Base-by-base conservation (phyloP, 1,140 invertebrate species). In the Aricia agestis region DNA sequence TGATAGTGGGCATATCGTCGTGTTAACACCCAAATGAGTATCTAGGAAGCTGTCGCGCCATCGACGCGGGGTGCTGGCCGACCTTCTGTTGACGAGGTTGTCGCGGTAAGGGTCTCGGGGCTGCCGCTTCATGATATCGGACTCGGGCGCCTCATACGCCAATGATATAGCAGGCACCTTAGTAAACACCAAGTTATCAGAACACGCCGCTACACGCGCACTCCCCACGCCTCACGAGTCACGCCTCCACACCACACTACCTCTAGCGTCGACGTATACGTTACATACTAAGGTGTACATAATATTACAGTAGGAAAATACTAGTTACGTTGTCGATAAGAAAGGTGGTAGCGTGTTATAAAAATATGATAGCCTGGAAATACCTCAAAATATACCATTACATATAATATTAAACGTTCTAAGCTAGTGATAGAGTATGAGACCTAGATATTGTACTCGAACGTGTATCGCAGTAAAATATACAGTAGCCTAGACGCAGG, bases 91-190 rank as follows among this genome's bases (percentile, higher is more conserved):
- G 90, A 98, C 97, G 93, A 98, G 95, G 94, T 98, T 98, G 94
- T 98, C 97, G 92, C 95, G 95, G 93, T 96, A 95, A 87, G 97
- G 97, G 94, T 98, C 96, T 93, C 97, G 95, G 80, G 98, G 97
- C 93, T 96, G 95, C 87, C 97, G 94, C 95, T 98, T 98, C 97
- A 98, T 98, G 93, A 98, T 98, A 95, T 98, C 97, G 87, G 95
- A 96, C 94, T 98, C 98, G 89, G 97, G 96, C 93, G 96, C 95
- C 94, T 98, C 98, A 93, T 98, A 98, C 93, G 97, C 97, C 94
- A 98, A 94, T 91, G 97, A 98, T 94, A 98, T 98, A 94, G 97
- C 97, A 92, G 97, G 97, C 93, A 98, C 96, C 96, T 97, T 93
- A 81, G 84, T 87, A 89, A 91, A 92, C 87, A 90, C 84, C 88